Evolutionary conservation across 2,888 invertebrate species (phyloP).

Genomic region (Hypomecis punctinalis): DNA sequence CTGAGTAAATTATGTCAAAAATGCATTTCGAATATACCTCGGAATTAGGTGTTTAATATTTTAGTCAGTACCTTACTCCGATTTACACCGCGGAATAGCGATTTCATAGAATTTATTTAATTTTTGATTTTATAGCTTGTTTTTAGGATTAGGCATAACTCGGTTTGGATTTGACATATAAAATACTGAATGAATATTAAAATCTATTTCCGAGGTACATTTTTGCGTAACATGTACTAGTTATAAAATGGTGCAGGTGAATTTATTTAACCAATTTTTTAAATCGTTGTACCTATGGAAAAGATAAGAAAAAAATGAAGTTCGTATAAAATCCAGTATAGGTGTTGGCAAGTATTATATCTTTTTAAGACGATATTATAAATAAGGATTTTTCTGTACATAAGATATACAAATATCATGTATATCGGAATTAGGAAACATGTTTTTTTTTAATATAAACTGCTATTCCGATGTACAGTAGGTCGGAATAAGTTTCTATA

Average conservation of each 20-base stretch:
- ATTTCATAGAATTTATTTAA: constrained; percentile 3
- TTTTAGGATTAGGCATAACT: constrained; percentile 2
- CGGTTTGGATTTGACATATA: constrained; percentile 1
- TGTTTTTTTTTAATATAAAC: neutral
- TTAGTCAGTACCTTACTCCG: constrained; percentile 4
- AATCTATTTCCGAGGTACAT: neutral
- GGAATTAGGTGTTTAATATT: constrained; percentile 7
- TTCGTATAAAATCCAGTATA: neutral
- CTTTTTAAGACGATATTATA: neutral
- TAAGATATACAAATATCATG: neutral
- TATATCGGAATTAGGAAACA: constrained; percentile 7
- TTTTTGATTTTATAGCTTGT: neutral
- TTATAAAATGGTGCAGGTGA: neutral
- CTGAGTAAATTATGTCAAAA: neutral
- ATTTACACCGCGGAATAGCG: neutral
- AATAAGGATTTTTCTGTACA: neutral
- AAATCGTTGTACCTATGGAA: neutral
- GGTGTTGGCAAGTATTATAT: constrained; percentile 4
- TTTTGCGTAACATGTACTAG: constrained; percentile 1
- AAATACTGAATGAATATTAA: neutral
- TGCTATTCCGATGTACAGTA: neutral
- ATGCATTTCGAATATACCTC: constrained; percentile 7
- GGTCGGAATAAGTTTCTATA: constrained; percentile 1
- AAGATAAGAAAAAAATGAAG: neutral
- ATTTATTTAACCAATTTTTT: neutral